These are phyloP conservation scores for Epiblema foenella DNA, from an alignment of 2,888 invertebrate genomes.

Conservation along the genomic window DNA sequence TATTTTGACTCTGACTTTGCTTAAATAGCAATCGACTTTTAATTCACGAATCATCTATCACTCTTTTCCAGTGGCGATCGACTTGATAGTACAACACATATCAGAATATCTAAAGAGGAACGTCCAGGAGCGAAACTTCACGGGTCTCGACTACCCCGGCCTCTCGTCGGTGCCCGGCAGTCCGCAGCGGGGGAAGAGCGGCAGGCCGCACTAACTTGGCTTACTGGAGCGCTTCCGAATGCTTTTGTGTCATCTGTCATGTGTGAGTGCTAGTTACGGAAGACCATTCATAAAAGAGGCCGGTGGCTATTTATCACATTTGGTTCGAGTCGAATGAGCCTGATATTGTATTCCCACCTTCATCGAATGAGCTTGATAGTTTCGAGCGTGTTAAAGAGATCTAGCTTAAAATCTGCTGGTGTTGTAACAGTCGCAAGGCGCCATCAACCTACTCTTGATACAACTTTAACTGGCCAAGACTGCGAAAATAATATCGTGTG, in stretches of 20 bases:
- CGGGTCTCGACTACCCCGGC: slow-evolving; percentile 55
- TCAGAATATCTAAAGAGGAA: slow-evolving; percentile 91
- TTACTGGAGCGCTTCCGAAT: slow-evolving; percentile 6
- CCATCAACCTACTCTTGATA: no score
- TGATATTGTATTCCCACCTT: background rate
- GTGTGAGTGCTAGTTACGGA: slow-evolving; percentile 9
- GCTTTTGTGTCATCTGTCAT: slow-evolving; percentile 1
- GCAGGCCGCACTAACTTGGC: slow-evolving; percentile 72
- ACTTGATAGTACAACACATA: slow-evolving; percentile 98
- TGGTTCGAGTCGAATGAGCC: background rate
- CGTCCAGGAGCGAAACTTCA: slow-evolving; percentile 56
- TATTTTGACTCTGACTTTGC: background rate
- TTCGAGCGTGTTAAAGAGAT: background rate
- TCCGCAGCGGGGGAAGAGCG: slow-evolving; percentile 73
- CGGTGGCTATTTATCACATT: slow-evolving; percentile 22
- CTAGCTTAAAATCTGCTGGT: background rate
- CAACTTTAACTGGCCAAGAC: background rate
- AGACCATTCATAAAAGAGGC: background rate
- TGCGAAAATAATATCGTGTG: slow-evolving; percentile 23
- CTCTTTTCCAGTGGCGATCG: slow-evolving; percentile 94
- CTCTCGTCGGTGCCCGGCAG: slow-evolving; percentile 72
- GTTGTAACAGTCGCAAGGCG: background rate
- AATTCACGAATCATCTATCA: slow-evolving; percentile 13
- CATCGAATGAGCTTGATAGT: no score
- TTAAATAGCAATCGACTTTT: background rate